Base-by-base conservation (phyloP, 2,113 vertebrate genomes). In the Brachirus orientalis region DNA sequence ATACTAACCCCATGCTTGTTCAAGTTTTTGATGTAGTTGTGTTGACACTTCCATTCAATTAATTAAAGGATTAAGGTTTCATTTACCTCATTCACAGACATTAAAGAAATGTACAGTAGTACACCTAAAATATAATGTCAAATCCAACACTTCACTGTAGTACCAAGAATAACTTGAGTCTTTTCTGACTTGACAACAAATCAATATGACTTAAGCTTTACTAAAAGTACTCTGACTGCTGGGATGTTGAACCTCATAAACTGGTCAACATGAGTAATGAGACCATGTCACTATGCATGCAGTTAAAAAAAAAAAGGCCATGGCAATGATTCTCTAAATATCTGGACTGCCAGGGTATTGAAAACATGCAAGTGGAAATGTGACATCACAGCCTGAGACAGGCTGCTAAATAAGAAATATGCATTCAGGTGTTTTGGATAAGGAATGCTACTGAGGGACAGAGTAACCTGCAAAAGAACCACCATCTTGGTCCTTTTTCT, bases 401-500 rank as follows among this genome's bases (percentile, higher is more conserved):
- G 28, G 28, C 28, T 36, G 7, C 66, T 13, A 51, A 18, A 41
- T 41, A 80, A 80, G 71, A 84, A 84, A 86, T 82, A 75, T 79
- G 77, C 51, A 80, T 82, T 69, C 54, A 68, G 75, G 59, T 63
- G 62, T 63, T 76, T 77, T 86, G 56, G 83, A 60, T 80, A 79
- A 82, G 56, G 75, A 84, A 77, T 70, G 51, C 63, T 47, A 73
- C 74, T 73, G 75, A 75, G 79, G 79, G 72, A 71, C 61, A 40
- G 63, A 74, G 16, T 72, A 47, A 60, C 78, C 73, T 81, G 75
- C 74, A 83, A n/a, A n/a, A n/a, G n/a, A n/a, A 81, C 80, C 66
- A 80, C 79, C 86, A 69, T 77, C 66, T 60, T 74, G 69, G 70
- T 79, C 81, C 73, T 79, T 88, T 88, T 84, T 85, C 79, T 69